These are phyloP conservation scores for Rhingia rostrata DNA, from an alignment of 2,888 invertebrate species.

Conservation along the genomic window DNA sequence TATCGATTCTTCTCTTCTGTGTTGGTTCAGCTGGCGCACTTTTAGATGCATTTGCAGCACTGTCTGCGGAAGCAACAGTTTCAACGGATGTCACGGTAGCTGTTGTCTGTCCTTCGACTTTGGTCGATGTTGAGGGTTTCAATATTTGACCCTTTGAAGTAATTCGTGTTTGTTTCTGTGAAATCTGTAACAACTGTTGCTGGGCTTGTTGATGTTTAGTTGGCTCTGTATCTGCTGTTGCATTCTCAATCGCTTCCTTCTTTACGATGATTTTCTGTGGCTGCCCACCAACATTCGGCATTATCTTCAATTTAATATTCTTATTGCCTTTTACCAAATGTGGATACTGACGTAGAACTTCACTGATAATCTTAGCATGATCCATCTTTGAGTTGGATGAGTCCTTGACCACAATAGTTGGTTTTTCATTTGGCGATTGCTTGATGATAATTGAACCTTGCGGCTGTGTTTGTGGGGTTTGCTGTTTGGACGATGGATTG, in stretches of 20 bases:
- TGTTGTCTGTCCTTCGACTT: slow-evolving; percentile 45
- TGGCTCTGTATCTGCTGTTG: slow-evolving; percentile 54
- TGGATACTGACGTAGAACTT: slow-evolving; percentile 94
- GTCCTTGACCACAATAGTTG: slow-evolving; percentile 82
- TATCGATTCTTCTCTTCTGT: slow-evolving; percentile 85
- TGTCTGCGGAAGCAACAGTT: slow-evolving; percentile 24
- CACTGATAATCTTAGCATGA: slow-evolving; percentile 94
- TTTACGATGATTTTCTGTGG: slow-evolving; percentile 79
- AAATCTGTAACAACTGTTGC: slow-evolving; percentile 43
- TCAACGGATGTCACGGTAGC: slow-evolving; percentile 45
- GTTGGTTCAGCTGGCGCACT: slow-evolving; percentile 73
- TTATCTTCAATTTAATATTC: slow-evolving; percentile 93
- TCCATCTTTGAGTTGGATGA: slow-evolving; percentile 84
- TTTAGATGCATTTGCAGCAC: slow-evolving; percentile 23
- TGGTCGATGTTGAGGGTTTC: slow-evolving; percentile 55
- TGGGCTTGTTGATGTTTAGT: slow-evolving; percentile 49
- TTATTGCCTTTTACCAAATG: slow-evolving; percentile 93
- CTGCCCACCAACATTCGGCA: slow-evolving; percentile 84
- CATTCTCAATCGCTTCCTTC: slow-evolving; percentile 75
- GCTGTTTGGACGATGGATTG: slow-evolving; percentile 78
- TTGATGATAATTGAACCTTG: slow-evolving; percentile 79
- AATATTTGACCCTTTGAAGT: not conserved
- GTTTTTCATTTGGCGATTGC: slow-evolving; percentile 81
- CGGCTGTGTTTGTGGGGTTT: slow-evolving; percentile 66
- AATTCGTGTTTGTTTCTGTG: slow-evolving; percentile 16